Base-by-base conservation (phyloP, 1,140 invertebrate species). In the Oncopeltus fasciatus region DNA sequence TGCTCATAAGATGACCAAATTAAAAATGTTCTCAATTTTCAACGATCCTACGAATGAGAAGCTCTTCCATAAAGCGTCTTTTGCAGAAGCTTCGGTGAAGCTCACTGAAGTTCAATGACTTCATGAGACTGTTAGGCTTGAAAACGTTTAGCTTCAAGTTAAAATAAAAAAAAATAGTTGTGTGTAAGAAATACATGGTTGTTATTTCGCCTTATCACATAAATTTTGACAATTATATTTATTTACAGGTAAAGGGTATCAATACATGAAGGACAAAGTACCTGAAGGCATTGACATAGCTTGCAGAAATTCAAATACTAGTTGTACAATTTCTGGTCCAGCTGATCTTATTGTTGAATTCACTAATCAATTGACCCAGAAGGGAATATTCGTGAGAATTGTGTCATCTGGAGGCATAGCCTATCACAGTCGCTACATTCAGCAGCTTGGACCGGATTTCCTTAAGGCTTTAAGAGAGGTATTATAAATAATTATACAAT, bases 371-470 rank as follows among this genome's bases (percentile, higher is more conserved):
- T 62, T 78, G 73, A 84, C 74, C 65, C 80, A 67, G 64, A 80
- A 88, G 66, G 83, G 83, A 2, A 80, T 94, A 24, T 95, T 96
- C 74, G 84, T 83, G 0, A 81, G 80, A 64, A 76, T 81, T 67
- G 85, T 90, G 1, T 77, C 82, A 4, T 85, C 82, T 63, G 78
- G 80, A 60, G 81, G 83, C 28, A 81, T 87, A 27, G 83, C 87
- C 0, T 89, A 87, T 70, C 87, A 89, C 70, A 90, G 88, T 27
- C 78, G 80, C 65, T 88, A 87, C 67, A 91, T 95, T 70, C 76
- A 80, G 57, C 67, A 71, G 29, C 77, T 80, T 59, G 86, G 86
- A 18, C 83, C n/a, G n/a, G n/a, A n/a, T n/a, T n/a, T n/a, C n/a
- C n/a, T 38, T 8, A 38, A 38, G 14, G 5, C 31, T 38, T 38